Base-by-base conservation (phyloP, 1,140 invertebrate genomes). In the Lerema accius region DNA sequence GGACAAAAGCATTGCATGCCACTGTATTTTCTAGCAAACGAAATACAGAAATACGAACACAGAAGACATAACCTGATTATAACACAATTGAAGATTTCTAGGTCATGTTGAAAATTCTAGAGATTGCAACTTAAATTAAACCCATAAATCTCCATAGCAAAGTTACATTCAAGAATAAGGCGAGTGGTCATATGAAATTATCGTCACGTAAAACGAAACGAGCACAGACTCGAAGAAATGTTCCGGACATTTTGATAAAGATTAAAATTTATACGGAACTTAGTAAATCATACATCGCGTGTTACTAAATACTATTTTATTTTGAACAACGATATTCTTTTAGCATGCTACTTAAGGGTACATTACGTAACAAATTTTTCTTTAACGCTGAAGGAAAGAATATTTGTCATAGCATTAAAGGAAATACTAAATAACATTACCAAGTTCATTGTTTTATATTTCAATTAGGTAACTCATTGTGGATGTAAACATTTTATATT, bases 251-350 rank as follows among this genome's bases (percentile, higher is more conserved):
- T 79, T 78, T 76, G 73, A 79, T 82, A 70, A 80, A 79, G 73
- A 85, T 79, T 76, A 80, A 79, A 73, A 85, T 79, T 76, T 81
- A 86, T 81, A 62, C 68, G 56, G 45, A 67, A 48, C 65, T 65
- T 66, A 78, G 69, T 81, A 80, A 83, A 83, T 80, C 69, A 84
- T 67, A 69, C 66, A 48, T 66, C 68, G 56, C 59, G 46, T 66
- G 73, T 84, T 73, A 78, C 78, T 74, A 72, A 73, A 81, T 84
- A 78, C 53, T 48, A 39, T 59, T 39, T 39, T 45, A 49, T 66
- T 53, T 67, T 37, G 10, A 32, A 7, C 28, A 37, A 37, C 4
- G n/a, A 37, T 37, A 37, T 37, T 37, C 2, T 2, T 11, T 32
- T 7, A 11, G n/a, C 10, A 37, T 37, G 9, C 28, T n/a, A n/a